phyloP scores from a whole-genome alignment of 2,113 vertebrate genomes.

The Hirundichthys speculiger region DNA sequence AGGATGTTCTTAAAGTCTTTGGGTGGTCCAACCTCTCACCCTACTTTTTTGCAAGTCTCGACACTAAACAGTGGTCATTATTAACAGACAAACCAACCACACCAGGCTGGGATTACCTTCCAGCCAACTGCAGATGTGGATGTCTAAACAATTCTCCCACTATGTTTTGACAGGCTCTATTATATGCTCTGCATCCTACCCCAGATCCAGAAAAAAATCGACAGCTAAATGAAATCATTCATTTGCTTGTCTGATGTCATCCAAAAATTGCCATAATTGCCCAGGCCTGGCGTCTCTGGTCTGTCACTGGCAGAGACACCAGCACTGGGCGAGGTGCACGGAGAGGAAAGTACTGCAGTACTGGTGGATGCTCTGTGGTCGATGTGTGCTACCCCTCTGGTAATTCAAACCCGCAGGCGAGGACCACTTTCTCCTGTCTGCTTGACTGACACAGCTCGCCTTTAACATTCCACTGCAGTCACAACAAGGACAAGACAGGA shows the following conservation, averaged over 20 bases:
- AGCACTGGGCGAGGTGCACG: constrained; percentile 59
- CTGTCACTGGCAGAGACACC: constrained; percentile 72
- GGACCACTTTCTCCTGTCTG: constrained; percentile 50
- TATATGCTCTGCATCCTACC: constrained; percentile 67
- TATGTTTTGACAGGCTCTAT: constrained; percentile 74
- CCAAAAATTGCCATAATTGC: constrained; percentile 78
- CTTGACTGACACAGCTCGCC: constrained; percentile 31
- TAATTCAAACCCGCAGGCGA: constrained; percentile 24
- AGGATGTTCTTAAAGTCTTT: constrained; percentile 70
- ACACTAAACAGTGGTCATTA: constrained; percentile 67
- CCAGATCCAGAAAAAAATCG: constrained; percentile 63
- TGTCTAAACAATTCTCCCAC: constrained; percentile 63
- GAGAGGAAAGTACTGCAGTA: constrained; percentile 25
- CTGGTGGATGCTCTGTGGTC: constrained; percentile 32
- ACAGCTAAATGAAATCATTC: constrained; percentile 77
- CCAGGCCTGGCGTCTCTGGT: constrained; percentile 71
- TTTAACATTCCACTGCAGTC: constrained; percentile 48
- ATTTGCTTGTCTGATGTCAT: constrained; percentile 83
- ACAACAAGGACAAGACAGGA: constrained; percentile 52
- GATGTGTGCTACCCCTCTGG: constrained; percentile 46
- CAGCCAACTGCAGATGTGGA: constrained; percentile 68
- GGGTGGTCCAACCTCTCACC: constrained; percentile 69
- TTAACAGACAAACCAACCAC: constrained; percentile 63
- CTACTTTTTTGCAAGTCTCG: constrained; percentile 42
- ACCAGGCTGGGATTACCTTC: constrained; percentile 61